phyloP scores from a whole-genome alignment of 1,140 invertebrate species.

The Drosophila micromelanica region DNA sequence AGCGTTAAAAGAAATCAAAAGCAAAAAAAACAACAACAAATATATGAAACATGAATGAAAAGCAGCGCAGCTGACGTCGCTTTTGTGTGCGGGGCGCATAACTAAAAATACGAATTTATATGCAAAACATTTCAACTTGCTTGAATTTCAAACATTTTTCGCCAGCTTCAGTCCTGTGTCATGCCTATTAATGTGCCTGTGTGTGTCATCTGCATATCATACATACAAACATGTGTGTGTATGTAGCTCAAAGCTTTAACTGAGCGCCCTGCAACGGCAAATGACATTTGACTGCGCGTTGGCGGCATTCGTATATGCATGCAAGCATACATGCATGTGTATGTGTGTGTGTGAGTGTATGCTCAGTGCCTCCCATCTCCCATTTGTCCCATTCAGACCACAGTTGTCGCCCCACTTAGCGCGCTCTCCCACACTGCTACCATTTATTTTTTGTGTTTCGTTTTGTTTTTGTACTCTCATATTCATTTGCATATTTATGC shows the following conservation, averaged over 20 bases:
- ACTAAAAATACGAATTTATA: slow-evolving; percentile 75
- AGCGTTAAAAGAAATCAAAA: slow-evolving; percentile 22
- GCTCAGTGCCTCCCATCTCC: slow-evolving; percentile 24
- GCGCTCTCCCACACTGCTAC: slow-evolving; percentile 44
- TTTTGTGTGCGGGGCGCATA: slow-evolving; percentile 19
- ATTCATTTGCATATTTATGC: slow-evolving; percentile 70
- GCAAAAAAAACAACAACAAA: slow-evolving; percentile 29
- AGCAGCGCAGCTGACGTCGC: slow-evolving; percentile 29
- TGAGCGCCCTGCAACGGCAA: slow-evolving; percentile 41
- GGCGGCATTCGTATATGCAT: slow-evolving; percentile 1
- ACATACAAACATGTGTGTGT: slow-evolving; percentile 10
- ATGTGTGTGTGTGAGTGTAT: slow-evolving; percentile 7
- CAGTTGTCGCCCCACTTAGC: slow-evolving; percentile 47
- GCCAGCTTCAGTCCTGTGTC: slow-evolving; percentile 41
- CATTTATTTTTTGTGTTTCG: slow-evolving; percentile 18
- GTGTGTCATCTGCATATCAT: slow-evolving; percentile 12
- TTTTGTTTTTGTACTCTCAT: slow-evolving; percentile 32
- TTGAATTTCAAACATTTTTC: slow-evolving; percentile 66
- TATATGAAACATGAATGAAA: slow-evolving; percentile 53
- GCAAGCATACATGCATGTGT: slow-evolving; percentile 5
- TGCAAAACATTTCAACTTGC: slow-evolving; percentile 68
- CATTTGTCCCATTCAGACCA: slow-evolving; percentile 38
- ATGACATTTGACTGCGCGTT: slow-evolving; percentile 57
- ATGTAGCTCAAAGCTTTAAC: slow-evolving; percentile 37
- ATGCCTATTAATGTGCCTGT: slow-evolving; percentile 45